Base-by-base conservation (phyloP, 2,113 vertebrate genomes). In the Colaptes auratus region DNA sequence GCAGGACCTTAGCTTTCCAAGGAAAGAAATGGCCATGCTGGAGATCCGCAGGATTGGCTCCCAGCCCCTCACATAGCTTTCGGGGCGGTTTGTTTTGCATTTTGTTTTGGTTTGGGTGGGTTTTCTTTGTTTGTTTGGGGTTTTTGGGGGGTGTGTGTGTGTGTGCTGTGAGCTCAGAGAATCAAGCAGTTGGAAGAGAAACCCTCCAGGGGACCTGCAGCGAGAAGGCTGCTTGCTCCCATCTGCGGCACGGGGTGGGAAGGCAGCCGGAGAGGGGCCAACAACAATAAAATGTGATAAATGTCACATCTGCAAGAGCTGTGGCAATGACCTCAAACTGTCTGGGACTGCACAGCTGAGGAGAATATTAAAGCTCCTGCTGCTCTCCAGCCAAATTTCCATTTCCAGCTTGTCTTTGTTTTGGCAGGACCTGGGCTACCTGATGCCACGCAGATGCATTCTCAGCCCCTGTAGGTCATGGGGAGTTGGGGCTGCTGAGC, bases 391-490 rank as follows among this genome's bases (percentile, higher is more conserved):
- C 93, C 91, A 95, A 82, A 85, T 93, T 97, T 95, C 95, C 96
- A 75, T 82, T 59, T 35, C 73, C 94, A 90, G 90, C 83, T 70
- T 9, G 69, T 90, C 93, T 95, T 88, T 83, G 76, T 78, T 53
- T 96, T 97, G 96, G 96, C 97, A 96, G 88, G 85, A 60, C 53
- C 42, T 6, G 74, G 8, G 2, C 56, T 69, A 92, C 95, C 91
- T 92, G 82, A 20, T n/a, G 95, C 92, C 93, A 93, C 25, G 48
- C 52, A 81, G 95, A 74, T 58, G 63, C 91, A 86, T 93, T 93
- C 91, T 64, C 92, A 81, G 56, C 56, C 72, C 71, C 89, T 1
- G 8, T 46, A 94, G 94, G 77, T 94, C 97, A 93, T 10, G 56
- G 77, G 85, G 46, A 92, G 77, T 2, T 2, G 4, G 70, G 88